Base-by-base conservation (phyloP, 2,888 invertebrate species). In the Odontocerum albicorne region DNA sequence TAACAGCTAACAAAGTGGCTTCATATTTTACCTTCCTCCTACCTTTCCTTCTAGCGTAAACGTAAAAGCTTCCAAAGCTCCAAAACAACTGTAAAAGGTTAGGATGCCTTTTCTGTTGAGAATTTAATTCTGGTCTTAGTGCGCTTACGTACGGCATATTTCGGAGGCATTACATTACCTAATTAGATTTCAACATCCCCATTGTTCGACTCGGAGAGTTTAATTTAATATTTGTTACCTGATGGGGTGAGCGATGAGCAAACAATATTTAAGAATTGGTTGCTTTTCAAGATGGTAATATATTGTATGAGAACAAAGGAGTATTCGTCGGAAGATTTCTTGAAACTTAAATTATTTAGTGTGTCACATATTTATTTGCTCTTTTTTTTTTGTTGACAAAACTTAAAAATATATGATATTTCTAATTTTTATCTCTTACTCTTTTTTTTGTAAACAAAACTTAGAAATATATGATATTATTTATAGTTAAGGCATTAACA, bases 1-100 rank as follows among this genome's bases (percentile, higher is more conserved):
- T 43, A 36, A 50, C 49, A 13, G 20, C 21, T 49, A 57, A 53
- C 49, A 52, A 57, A 49, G 52, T 47, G 49, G 49, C 32, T 19
- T 44, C 35, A 53, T 57, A 52, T 52, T 52, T 57, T 52, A 57
- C 42, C 27, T 38, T 8, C 22, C 21, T 17, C 40, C 12, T 27
- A 27, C 10, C 27, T 7, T 33, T 8, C 16, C 36, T 17, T 43
- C 43, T 20, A 20, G 20, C 42, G 13, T 27, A 27, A 27, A 10
- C 27, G 27, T 27, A 10, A 27, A 27, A 27, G 27, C 27, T 10
- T 27, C 10, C 27, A 27, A 27, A 27, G 27, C 27, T 27, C 10
- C 10, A 10, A 27, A 27, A 27, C 27, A 27, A 27, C 27, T 27
- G 27, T 10, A 27, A 4, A 22, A 47, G 38, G 46, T 36, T 47